phyloP scores from a whole-genome alignment of 1,140 invertebrate species.

The Drosophila persimilis region DNA sequence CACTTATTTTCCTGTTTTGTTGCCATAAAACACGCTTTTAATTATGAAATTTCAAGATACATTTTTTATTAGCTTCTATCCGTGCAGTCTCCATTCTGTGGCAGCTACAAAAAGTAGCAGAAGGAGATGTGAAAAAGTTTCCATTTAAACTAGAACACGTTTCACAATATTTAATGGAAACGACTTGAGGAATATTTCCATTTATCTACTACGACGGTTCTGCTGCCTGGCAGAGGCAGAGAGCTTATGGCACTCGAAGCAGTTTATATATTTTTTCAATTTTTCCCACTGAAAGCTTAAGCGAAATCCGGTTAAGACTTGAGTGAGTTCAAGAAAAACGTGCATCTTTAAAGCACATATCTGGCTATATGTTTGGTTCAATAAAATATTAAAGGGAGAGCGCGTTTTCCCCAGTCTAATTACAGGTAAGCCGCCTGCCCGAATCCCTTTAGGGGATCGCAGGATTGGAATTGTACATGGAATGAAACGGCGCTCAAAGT shows the following conservation, averaged over 20 bases:
- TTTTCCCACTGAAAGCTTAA: constrained; percentile 7
- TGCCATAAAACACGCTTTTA: constrained; percentile 15
- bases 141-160: constrained; percentile 1
- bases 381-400: constrained; percentile 19
- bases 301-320: constrained; percentile 8
- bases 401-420: constrained; percentile 34
- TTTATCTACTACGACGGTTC: constrained; percentile 2
- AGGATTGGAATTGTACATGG: constrained; percentile 4
- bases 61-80: constrained; percentile 16
- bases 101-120: too few species aligned
- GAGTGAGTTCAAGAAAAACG: constrained; percentile 4
- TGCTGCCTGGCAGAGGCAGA: too few species aligned
- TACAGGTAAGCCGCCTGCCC: constrained; percentile 18
- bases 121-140: background rate
- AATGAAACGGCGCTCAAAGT: background rate
- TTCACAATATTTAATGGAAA: constrained; percentile 12
- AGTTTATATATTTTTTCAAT: constrained; percentile 8
- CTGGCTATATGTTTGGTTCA: constrained; percentile 5
- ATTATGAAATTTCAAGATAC: constrained; percentile 17
- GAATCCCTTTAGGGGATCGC: constrained; percentile 21
- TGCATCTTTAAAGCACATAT: constrained; percentile 5
- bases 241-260: constrained; percentile 2
- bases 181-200: constrained; percentile 18
- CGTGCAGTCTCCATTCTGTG: too few species aligned
- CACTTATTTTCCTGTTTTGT: constrained; percentile 16